Conservation (phyloP, 2,113 vertebrate species). For the Ceyx margarethae region DNA sequence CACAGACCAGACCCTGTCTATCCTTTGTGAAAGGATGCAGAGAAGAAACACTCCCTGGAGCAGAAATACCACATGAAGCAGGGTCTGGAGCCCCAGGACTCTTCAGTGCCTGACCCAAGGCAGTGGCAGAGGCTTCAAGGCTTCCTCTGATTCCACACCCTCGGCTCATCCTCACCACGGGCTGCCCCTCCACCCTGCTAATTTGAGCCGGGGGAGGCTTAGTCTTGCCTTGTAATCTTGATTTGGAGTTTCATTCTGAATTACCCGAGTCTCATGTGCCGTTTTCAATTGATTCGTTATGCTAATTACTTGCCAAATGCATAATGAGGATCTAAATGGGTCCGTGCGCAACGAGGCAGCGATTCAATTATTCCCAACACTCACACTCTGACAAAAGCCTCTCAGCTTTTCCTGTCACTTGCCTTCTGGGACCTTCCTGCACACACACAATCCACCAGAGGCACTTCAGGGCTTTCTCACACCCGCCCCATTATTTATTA, state of each 20-base stretch:
- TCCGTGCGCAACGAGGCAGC: background rate
- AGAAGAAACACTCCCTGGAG: background rate
- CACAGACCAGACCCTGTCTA: background rate
- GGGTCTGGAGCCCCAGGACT: background rate
- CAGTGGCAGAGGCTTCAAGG: accelerated
- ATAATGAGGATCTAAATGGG: conserved; percentile 37
- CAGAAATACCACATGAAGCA: accelerated
- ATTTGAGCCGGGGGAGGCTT: background rate
- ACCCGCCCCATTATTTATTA: conserved; percentile 16
- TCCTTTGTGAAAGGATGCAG: background rate
- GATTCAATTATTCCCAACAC: conserved; percentile 34
- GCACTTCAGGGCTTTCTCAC: background rate
- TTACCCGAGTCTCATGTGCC: conserved; percentile 1
- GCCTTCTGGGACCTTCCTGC: conserved; percentile 16
- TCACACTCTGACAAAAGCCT: conserved; percentile 8
- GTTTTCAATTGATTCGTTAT: conserved; percentile 37
- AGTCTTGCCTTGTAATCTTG: conserved; percentile 6
- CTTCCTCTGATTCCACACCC: background rate
- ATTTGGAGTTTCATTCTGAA: conserved; percentile 38
- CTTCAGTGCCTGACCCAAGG: background rate
- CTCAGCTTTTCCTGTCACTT: background rate
- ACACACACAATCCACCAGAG: background rate
- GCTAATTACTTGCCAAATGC: conserved; percentile 46
- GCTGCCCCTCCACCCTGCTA: background rate
- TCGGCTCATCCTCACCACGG: accelerated